phyloP scores from a whole-genome alignment of 2,113 vertebrate species.

The Rhea americana region DNA sequence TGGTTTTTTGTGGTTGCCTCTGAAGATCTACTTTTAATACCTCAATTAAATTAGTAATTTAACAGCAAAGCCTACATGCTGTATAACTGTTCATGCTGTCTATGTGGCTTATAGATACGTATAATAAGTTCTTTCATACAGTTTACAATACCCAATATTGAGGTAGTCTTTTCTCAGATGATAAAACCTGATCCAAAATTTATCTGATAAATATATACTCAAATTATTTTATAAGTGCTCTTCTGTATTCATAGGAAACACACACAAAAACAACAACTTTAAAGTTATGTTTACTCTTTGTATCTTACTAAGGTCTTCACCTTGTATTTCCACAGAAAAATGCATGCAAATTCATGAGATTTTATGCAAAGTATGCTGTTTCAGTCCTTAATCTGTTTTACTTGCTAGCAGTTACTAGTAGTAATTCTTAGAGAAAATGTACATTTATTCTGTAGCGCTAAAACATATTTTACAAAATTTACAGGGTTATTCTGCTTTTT shows the following conservation, averaged over 20 bases:
- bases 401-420: neutral
- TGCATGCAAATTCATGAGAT: neutral
- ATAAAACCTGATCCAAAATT: neutral
- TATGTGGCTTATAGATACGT: neutral
- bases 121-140: neutral
- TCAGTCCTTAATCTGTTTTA: neutral
- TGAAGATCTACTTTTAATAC: neutral
- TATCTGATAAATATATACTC: neutral
- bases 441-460: neutral
- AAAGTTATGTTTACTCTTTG: neutral
- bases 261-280: neutral
- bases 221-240: neutral
- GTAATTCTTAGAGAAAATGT: neutral
- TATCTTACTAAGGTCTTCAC: neutral
- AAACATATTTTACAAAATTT: neutral
- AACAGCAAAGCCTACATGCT: neutral
- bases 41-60: neutral
- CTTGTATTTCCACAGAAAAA: neutral
- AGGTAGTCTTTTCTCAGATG: neutral
- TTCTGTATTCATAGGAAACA: accelerated
- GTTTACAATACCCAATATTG: neutral
- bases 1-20: neutral
- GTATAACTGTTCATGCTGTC: neutral
- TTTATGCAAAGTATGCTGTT: neutral
- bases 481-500: neutral